Percentiles rank a stretch among this genome's conserved stretches.
These are phyloP conservation scores for Drosophila borborema DNA, from an alignment of 2,888 invertebrate genomes.

Conservation along the genomic window DNA sequence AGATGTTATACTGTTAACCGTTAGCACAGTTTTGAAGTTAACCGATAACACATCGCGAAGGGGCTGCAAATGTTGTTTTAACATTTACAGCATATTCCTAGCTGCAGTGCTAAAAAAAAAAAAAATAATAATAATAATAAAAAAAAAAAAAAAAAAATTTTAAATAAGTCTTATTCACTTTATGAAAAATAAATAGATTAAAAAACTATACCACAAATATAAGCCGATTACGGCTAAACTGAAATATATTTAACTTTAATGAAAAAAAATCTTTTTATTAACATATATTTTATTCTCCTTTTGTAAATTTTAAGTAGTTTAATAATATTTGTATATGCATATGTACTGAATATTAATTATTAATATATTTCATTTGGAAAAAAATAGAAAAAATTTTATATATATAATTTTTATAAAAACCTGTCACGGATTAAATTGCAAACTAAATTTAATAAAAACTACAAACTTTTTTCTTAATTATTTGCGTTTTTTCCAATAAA, in stretches of 20 bases:
- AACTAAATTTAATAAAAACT: neutral
- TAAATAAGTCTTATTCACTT: neutral
- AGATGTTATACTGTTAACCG: constrained; percentile 70
- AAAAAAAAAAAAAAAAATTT: neutral
- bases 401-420: neutral
- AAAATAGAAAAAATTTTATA: neutral
- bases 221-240: neutral
- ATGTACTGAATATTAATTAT: constrained; percentile 5
- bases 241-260: neutral
- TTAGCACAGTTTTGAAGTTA: constrained; percentile 62
- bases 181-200: neutral
- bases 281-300: neutral
- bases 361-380: neutral
- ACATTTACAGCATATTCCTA: constrained; percentile 15
- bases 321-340: neutral
- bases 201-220: neutral
- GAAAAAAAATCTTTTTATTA: neutral
- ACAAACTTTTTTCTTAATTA: neutral
- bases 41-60: constrained; percentile 37
- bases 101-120: neutral
- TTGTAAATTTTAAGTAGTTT: neutral
- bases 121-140: neutral
- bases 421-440: neutral
- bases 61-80: constrained; percentile 32
- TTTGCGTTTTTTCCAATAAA: neutral